Evolutionary conservation across 2,113 vertebrate species (phyloP).

Genomic region (Ailuropoda melanoleuca): DNA sequence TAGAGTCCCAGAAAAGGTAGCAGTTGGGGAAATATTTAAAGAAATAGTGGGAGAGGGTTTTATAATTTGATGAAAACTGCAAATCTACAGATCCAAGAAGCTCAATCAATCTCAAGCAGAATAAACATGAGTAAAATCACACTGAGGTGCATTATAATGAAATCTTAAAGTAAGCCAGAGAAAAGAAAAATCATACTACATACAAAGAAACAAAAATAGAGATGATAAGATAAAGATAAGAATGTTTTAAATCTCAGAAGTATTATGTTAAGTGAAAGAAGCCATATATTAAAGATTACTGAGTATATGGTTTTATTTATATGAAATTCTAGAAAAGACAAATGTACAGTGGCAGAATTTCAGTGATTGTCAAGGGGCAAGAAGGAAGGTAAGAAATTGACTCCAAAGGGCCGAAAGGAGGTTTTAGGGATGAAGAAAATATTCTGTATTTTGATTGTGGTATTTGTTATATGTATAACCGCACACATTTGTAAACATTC

Average conservation of each 20-base stretch:
- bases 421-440: neutral
- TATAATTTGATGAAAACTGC: neutral
- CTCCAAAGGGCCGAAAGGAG: neutral
- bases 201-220: neutral
- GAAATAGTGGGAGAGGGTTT: neutral
- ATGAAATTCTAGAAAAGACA: constrained; percentile 26
- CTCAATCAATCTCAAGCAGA: neutral
- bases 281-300: neutral
- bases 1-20: neutral
- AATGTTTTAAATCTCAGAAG: neutral
- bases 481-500: neutral
- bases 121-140: neutral
- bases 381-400: neutral
- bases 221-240: neutral
- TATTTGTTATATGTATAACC: neutral
- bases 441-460: neutral
- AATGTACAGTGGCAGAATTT: neutral
- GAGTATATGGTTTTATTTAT: neutral
- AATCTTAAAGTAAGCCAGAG: neutral
- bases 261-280: neutral
- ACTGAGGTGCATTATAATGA: neutral
- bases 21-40: neutral
- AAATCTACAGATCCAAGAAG: neutral
- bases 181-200: neutral
- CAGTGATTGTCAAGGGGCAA: neutral